A percentile compares a stretch with the other conserved stretches of the same genome.
phyloP scores from a whole-genome alignment of 2,113 vertebrate genomes.

The Mustelus asterias region DNA sequence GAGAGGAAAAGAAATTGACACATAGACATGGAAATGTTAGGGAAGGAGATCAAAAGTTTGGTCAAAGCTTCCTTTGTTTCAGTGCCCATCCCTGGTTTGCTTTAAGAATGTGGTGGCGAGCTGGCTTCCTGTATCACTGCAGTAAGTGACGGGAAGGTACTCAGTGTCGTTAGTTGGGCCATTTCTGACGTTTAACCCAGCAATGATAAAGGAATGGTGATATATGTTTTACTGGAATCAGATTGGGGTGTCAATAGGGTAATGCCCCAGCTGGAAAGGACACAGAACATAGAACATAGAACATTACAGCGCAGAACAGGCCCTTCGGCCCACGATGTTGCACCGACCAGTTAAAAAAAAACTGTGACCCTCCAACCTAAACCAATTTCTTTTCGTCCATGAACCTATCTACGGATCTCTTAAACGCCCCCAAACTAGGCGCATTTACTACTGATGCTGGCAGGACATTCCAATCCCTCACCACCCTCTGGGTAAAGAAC shows the following conservation, averaged over 20 bases:
- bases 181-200: not conserved
- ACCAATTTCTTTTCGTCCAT: too few species aligned
- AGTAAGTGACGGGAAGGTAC: not conserved
- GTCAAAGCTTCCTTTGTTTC: not conserved
- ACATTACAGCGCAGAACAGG: too few species aligned
- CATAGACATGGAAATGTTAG: not conserved
- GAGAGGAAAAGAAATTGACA: not conserved
- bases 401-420: too few species aligned
- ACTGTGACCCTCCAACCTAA: too few species aligned
- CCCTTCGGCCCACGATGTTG: too few species aligned
- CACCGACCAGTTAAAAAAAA: too few species aligned
- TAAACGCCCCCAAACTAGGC: too few species aligned
- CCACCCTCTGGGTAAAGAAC: too few species aligned
- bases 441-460: too few species aligned
- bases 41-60: not conserved
- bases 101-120: not conserved
- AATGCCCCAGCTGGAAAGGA: not conserved
- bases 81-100: not conserved
- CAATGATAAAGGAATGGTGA: not conserved
- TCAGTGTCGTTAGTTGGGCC: not conserved
- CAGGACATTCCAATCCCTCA: too few species aligned
- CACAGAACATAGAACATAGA: too few species aligned
- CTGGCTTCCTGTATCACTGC: not conserved
- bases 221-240: not conserved
- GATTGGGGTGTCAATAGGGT: not conserved